Conservation (phyloP, 2,888 invertebrate species). For the Mesorhabditis sp. region DNA sequence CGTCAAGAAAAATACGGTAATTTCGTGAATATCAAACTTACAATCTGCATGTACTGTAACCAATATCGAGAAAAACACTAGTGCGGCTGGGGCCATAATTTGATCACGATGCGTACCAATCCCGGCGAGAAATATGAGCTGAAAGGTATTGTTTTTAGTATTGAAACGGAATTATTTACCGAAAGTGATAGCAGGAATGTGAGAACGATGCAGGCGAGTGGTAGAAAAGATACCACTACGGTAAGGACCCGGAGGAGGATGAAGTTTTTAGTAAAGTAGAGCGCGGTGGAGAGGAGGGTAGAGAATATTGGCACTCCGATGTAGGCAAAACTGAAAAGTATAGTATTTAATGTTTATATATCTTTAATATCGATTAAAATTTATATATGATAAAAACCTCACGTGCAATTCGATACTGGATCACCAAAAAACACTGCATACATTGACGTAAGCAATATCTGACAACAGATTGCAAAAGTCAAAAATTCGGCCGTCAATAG, state of each 20-base stretch:
- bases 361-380: neutral
- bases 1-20: too few relatives aligned
- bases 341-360: neutral
- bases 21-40: neutral
- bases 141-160: constrained; percentile 1
- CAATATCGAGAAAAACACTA: neutral
- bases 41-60: neutral
- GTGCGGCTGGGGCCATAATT: neutral
- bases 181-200: neutral
- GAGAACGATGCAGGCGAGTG: neutral
- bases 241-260: neutral
- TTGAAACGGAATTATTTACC: neutral
- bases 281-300: neutral
- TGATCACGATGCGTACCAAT: neutral
- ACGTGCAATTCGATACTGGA: neutral
- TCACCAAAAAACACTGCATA: neutral
- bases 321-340: neutral
- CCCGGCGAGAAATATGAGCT: neutral
- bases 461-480: neutral
- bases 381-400: neutral
- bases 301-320: neutral
- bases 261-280: constrained; percentile 1
- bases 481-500: neutral
- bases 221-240: neutral
- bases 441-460: constrained; percentile 1